These are phyloP conservation scores for Drosophila bipectinata DNA, from an alignment of 1,140 invertebrate species.

Conservation along the genomic window DNA sequence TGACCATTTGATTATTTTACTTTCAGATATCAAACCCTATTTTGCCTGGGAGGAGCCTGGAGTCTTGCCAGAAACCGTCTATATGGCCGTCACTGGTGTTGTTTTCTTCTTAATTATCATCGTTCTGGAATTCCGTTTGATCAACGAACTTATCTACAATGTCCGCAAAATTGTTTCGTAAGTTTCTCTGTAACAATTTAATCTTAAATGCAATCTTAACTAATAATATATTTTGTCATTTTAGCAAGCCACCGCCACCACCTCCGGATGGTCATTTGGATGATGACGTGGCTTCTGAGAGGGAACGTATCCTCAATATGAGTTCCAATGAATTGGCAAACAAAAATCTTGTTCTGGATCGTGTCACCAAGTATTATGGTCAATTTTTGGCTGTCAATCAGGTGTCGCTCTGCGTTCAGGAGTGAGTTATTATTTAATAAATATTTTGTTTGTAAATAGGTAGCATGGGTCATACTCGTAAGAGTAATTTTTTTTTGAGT, in stretches of 20 bases:
- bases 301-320: conserved; percentile 71
- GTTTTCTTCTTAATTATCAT: conserved; percentile 63
- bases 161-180: conserved; percentile 7
- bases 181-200: neutral
- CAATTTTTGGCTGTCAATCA: conserved; percentile 88
- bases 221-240: neutral
- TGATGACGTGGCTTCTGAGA: conserved; percentile 84
- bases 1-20: neutral
- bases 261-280: conserved; percentile 64
- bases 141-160: conserved; percentile 56
- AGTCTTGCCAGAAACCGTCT: conserved; percentile 55
- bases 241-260: conserved; percentile 55
- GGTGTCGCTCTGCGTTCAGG: conserved; percentile 86
- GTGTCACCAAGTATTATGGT: conserved; percentile 88
- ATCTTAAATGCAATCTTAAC: neutral
- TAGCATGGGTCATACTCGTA: no score
- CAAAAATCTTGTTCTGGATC: conserved; percentile 83
- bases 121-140: conserved; percentile 54
- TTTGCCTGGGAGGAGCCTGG: conserved; percentile 65
- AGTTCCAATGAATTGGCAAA: conserved; percentile 26
- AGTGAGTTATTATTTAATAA: conserved; percentile 52
- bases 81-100: conserved; percentile 42
- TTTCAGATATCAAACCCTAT: conserved; percentile 44
- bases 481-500: no score
- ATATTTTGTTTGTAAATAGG: no score